These are phyloP conservation scores for Pseudolaguvia tuberculata DNA, from an alignment of 2,113 vertebrate genomes.

Conservation along the genomic window DNA sequence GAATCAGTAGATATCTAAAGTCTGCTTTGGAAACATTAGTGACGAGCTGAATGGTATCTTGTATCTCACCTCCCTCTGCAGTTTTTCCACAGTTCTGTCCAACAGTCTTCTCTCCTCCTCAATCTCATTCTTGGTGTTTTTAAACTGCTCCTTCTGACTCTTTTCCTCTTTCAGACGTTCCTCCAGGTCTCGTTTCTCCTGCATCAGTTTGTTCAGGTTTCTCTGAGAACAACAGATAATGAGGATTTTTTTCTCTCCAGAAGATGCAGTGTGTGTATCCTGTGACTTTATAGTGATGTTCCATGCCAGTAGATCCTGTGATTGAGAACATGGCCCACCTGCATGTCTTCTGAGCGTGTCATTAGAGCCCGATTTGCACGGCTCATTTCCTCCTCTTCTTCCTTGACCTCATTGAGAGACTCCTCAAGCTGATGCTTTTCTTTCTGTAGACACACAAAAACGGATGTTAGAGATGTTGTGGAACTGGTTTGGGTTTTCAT, in stretches of 20 bases:
- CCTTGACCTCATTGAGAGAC: constrained; percentile 69
- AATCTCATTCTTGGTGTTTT: constrained; percentile 80
- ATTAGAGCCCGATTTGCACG: constrained; percentile 72
- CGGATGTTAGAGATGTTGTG: neutral
- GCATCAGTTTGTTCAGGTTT: constrained; percentile 66
- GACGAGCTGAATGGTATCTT: too few species aligned
- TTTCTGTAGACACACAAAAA: constrained; percentile 61
- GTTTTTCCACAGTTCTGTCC: constrained; percentile 83
- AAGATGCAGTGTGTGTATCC: neutral
- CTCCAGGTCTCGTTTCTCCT: constrained; percentile 75
- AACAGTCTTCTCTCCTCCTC: constrained; percentile 81
- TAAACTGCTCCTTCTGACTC: constrained; percentile 83
- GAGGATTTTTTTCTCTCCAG: neutral
- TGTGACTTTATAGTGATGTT: neutral
- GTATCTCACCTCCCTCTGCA: constrained; percentile 81
- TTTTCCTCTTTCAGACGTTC: constrained; percentile 78
- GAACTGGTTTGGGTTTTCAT: neutral
- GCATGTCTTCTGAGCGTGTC: constrained; percentile 73
- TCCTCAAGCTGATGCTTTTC: constrained; percentile 76
- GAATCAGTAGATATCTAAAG: neutral
- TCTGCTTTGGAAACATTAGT: too few species aligned
- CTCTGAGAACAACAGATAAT: constrained; percentile 63
- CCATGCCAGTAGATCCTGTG: neutral
- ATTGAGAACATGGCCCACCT: constrained; percentile 64
- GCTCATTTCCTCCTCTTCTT: constrained; percentile 74